Base-by-base conservation (phyloP, 2,888 invertebrate genomes). In the Ectobius pallidus region DNA sequence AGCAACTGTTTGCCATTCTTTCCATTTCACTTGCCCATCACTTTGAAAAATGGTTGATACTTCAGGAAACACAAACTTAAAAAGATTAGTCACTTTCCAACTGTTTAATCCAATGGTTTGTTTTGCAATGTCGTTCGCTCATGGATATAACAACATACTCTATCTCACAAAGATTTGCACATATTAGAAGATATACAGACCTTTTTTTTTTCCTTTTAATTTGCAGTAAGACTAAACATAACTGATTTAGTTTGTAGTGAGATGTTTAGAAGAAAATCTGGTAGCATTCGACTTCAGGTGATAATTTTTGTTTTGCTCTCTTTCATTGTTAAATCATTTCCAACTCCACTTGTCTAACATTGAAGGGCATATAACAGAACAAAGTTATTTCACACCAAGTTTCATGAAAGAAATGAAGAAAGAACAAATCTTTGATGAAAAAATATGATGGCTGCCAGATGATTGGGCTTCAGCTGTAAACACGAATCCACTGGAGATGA, bases 401-500 rank as follows among this genome's bases (percentile, higher is more conserved):
- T 44, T 46, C 20, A 62, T 69, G 42, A 27, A 69, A 49, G 58
- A 68, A 49, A 69, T n/a, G n/a, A 67, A 62, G 18, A 39, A n/a
- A 65, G 42, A 46, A 34, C 49, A 46, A 69, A 58, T 65, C n/a
- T 67, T 18, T 65, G 52, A 44, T 30, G 62, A 34, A 73, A 42
- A 63, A 71, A 65, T 42, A 71, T 46, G 71, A 30, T 52, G 46
- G 58, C 65, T 65, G 65, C 65, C 65, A 27, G 52, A 58, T 27
- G 49, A 39, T 61, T 27, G 68, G 69, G 69, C 30, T 58, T 63
- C 39, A 63, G 52, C 62, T 72, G 62, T 69, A 62, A 34, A 67
- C 30, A 69, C 20, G 27, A 46, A 61, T 44, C 39, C 68, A 61
- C 72, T 72, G 68, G 72, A 72, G 58, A 69, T 74, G 58, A 74